phyloP scores from a whole-genome alignment of 1,140 invertebrate species.

The Agrilus planipennis region DNA sequence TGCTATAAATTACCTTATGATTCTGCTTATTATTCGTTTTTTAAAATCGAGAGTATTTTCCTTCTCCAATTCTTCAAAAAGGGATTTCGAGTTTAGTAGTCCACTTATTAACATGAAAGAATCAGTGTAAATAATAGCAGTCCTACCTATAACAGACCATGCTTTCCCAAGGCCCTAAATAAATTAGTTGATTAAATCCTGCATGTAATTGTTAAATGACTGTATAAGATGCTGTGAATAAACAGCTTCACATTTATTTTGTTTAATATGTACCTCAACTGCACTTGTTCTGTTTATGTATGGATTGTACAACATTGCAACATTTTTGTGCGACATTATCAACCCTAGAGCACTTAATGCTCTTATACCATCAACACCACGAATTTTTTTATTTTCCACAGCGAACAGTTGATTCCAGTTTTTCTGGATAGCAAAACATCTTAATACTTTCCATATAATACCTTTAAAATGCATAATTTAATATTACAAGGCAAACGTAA shows the following conservation, averaged over 20 bases:
- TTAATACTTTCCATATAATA: too few relatives aligned
- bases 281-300: constrained; percentile 55
- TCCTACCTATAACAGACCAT: constrained; percentile 57
- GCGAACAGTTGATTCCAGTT: constrained; percentile 45
- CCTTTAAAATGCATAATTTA: too few relatives aligned
- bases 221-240: background rate
- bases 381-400: constrained; percentile 40
- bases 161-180: constrained; percentile 51
- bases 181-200: too few relatives aligned
- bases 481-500: too few relatives aligned
- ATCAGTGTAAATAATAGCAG: constrained; percentile 62
- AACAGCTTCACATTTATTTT: background rate
- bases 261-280: constrained; percentile 47
- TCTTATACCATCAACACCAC: constrained; percentile 51
- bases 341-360: constrained; percentile 52
- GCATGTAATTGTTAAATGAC: background rate
- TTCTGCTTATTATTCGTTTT: constrained; percentile 17
- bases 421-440: constrained; percentile 37
- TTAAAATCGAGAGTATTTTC: constrained; percentile 13
- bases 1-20: constrained; percentile 23
- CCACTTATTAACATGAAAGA: constrained; percentile 65
- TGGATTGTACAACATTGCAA: constrained; percentile 58
- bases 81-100: constrained; percentile 50
- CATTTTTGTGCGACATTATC: constrained; percentile 55
- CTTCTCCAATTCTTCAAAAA: constrained; percentile 31